A percentile compares a stretch with the other conserved stretches of the same genome.
These are phyloP conservation scores for Pomatorhinus ruficollis DNA, from an alignment of 2,113 vertebrate genomes.

Conservation along the genomic window DNA sequence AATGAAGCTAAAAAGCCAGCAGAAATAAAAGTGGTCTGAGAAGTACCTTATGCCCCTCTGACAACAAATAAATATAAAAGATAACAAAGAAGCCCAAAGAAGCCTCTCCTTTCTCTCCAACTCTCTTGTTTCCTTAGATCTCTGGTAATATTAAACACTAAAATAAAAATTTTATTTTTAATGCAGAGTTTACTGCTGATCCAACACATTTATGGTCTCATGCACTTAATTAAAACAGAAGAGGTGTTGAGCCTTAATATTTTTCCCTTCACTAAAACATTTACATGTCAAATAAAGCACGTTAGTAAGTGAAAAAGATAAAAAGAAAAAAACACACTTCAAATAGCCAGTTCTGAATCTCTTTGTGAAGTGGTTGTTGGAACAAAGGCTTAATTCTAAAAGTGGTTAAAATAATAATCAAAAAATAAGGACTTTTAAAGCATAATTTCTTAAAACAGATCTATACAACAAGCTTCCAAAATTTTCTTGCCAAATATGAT, in stretches of 20 bases:
- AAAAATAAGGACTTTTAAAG: not conserved
- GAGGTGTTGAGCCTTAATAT: not conserved
- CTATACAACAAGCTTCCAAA: not conserved
- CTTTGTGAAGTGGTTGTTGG: not conserved
- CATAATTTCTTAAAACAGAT: not conserved
- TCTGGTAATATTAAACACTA: not conserved
- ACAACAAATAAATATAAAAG: not conserved
- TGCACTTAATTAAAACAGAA: not conserved
- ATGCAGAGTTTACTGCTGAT: not conserved
- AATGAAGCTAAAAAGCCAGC: not conserved
- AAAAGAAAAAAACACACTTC: not conserved
- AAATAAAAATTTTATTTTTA: not conserved
- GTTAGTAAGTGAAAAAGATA: not conserved
- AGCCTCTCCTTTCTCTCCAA: not conserved
- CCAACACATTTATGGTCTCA: not conserved
- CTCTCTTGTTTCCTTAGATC: not conserved
- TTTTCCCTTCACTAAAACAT: not conserved
- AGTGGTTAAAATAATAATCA: not conserved
- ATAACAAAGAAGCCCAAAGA: not conserved
- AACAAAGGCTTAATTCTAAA: constrained; percentile 5
- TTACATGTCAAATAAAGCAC: not conserved
- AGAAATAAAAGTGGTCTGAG: not conserved
- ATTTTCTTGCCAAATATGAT: not conserved
- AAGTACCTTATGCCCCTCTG: not conserved
- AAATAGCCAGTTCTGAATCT: not conserved